Conservation (phyloP, 2,113 vertebrate species). For the Cynocephalus volans region DNA sequence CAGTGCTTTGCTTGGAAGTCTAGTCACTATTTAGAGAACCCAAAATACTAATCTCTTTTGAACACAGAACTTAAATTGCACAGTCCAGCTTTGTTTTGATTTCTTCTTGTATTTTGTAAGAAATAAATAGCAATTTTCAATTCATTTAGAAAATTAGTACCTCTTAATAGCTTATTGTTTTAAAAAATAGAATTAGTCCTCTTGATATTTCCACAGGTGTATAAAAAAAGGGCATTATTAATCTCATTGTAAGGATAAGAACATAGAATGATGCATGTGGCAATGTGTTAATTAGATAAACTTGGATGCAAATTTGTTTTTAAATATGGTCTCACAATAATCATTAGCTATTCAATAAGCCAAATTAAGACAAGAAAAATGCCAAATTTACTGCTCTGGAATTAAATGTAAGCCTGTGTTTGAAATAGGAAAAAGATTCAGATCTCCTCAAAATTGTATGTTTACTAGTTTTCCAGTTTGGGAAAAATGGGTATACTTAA, state of each 20-base stretch:
- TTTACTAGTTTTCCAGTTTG: slow-evolving; percentile 15
- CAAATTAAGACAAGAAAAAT: slow-evolving; percentile 44
- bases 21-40: slow-evolving; percentile 35
- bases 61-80: slow-evolving; percentile 27
- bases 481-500: background rate
- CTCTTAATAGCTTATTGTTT: slow-evolving; percentile 17
- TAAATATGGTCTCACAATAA: slow-evolving; percentile 30
- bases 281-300: slow-evolving; percentile 14
- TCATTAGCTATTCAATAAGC: slow-evolving; percentile 14
- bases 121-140: slow-evolving; percentile 45
- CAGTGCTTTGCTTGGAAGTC: background rate
- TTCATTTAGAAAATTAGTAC: slow-evolving; percentile 51
- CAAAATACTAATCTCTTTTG: slow-evolving; percentile 36
- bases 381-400: background rate
- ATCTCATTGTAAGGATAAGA: slow-evolving; percentile 27
- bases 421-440: slow-evolving; percentile 20
- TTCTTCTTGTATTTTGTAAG: background rate
- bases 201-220: background rate
- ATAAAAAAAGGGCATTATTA: background rate
- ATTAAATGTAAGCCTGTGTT: background rate
- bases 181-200: slow-evolving; percentile 46
- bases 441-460: background rate
- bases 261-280: background rate
- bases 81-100: slow-evolving; percentile 28
- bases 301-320: background rate